These are phyloP conservation scores for Mylabris phalerata DNA, from an alignment of 1,140 invertebrate species.

Conservation along the genomic window DNA sequence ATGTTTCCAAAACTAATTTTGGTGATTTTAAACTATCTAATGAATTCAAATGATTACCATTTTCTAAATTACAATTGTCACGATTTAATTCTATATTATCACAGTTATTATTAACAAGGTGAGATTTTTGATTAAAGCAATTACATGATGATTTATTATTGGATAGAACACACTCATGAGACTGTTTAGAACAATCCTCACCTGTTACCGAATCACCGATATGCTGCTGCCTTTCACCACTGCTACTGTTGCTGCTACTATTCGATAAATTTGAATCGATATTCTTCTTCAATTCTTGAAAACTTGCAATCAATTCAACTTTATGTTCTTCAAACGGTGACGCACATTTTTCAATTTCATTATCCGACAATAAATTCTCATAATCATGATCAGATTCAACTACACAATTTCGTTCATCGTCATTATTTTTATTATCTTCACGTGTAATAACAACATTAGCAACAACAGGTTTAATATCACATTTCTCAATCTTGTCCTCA, in stretches of 20 bases:
- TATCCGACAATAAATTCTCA: slow-evolving; percentile 35
- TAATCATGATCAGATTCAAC: slow-evolving; percentile 38
- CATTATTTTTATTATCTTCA: slow-evolving; percentile 6
- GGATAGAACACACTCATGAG: slow-evolving; percentile 14
- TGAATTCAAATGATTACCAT: slow-evolving; percentile 16
- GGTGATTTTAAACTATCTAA: slow-evolving; percentile 36
- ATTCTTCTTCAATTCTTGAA: slow-evolving; percentile 33
- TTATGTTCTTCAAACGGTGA: slow-evolving; percentile 35
- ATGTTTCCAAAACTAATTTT: slow-evolving; percentile 32
- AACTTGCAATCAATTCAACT: slow-evolving; percentile 30
- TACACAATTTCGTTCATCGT: slow-evolving; percentile 6
- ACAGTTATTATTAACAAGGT: slow-evolving; percentile 10
- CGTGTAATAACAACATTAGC: slow-evolving; percentile 29
- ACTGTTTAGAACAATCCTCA: slow-evolving; percentile 18
- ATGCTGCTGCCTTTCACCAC: background rate
- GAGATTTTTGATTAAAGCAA: slow-evolving; percentile 18
- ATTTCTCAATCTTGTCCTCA: slow-evolving; percentile 29
- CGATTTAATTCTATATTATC: slow-evolving; percentile 3
- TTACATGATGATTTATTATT: slow-evolving; percentile 17
- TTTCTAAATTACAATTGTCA: background rate
- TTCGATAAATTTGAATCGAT: slow-evolving; percentile 12
- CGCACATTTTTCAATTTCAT: slow-evolving; percentile 17
- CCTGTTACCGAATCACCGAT: slow-evolving; percentile 21
- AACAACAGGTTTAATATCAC: slow-evolving; percentile 26
- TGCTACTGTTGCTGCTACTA: background rate